Conservation (phyloP, 2,113 vertebrate genomes). For the Heliornis fulica region DNA sequence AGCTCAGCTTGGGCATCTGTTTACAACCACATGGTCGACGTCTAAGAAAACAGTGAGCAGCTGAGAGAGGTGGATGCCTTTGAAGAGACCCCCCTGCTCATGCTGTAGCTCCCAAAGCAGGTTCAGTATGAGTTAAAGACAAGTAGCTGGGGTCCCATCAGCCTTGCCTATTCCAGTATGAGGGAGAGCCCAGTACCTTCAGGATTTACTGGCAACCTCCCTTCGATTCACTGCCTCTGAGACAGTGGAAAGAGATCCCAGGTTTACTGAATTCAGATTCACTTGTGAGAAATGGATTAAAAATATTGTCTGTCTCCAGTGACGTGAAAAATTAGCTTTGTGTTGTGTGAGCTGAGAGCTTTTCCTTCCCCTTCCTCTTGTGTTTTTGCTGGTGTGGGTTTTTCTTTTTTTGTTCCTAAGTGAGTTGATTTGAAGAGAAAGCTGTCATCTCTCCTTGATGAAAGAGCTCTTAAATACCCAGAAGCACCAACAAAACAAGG, state of each 20-base stretch:
- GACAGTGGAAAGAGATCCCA: not conserved
- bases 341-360: not conserved
- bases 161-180: not conserved
- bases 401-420: not conserved
- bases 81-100: not conserved
- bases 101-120: not conserved
- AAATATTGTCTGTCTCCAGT: not conserved
- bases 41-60: not conserved
- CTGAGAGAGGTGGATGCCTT: not conserved
- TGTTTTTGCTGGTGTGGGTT: not conserved
- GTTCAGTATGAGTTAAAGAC: not conserved
- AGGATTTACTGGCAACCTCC: not conserved
- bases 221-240: rapidly evolving
- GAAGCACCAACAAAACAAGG: not conserved
- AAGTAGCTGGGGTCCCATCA: not conserved
- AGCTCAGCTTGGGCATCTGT: not conserved
- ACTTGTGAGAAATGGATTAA: not conserved
- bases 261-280: not conserved
- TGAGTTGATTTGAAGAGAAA: conserved; percentile 7
- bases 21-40: rapidly evolving
- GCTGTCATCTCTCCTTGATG: not conserved
- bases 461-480: not conserved
- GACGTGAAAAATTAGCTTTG: not conserved
- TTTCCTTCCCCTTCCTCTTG: not conserved
- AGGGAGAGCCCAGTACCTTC: not conserved